Percentiles rank a stretch among this genome's conserved stretches.
Evolutionary conservation across 2,797 vertebrate species (phyloP).

Genomic region (Hapalemur alaotrensis): DNA sequence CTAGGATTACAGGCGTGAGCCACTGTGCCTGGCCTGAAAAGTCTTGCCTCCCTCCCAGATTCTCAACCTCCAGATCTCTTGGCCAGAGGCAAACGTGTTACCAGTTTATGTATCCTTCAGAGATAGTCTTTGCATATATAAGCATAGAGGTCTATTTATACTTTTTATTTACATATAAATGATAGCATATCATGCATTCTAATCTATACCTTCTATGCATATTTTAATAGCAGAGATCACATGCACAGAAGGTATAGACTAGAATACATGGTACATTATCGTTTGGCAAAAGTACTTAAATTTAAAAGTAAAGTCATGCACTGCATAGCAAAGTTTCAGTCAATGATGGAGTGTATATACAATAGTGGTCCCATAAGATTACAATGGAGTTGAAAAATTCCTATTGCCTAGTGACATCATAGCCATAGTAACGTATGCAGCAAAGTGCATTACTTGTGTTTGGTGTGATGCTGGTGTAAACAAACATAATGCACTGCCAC

Average conservation of each 20-base stretch:
- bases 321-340: not conserved
- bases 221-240: slow-evolving; percentile 21
- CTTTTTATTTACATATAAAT: slow-evolving; percentile 5
- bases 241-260: not conserved
- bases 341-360: not conserved
- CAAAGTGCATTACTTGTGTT: not conserved
- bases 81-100: not conserved
- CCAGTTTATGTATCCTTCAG: not conserved
- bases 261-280: not conserved
- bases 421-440: not conserved
- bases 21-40: not conserved
- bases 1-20: no score
- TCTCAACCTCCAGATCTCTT: not conserved
- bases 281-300: not conserved
- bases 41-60: not conserved
- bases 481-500: not conserved
- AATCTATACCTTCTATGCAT: not conserved
- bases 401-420: not conserved
- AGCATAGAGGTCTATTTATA: not conserved
- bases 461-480: not conserved
- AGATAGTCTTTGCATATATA: not conserved
- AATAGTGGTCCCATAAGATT: not conserved
- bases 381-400: not conserved
- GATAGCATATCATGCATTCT: not conserved
- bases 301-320: not conserved